phyloP scores from a whole-genome alignment of 1,140 invertebrate genomes.

The Cydia pomonella region DNA sequence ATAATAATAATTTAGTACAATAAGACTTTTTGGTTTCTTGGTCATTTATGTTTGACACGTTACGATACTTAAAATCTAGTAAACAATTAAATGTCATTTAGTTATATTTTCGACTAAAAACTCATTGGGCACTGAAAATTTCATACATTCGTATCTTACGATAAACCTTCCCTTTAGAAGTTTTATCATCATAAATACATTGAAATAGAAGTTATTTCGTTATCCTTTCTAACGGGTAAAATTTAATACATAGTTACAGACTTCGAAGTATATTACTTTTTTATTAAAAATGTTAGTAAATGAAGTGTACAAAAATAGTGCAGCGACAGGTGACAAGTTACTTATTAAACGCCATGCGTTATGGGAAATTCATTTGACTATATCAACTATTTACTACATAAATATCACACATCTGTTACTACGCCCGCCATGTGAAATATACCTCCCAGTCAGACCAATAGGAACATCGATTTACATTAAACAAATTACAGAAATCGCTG shows the following conservation, averaged over 20 bases:
- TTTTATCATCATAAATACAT: background rate
- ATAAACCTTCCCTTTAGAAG: background rate
- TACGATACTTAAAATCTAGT: conserved; percentile 62
- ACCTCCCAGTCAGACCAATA: conserved; percentile 54
- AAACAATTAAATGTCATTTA: conserved; percentile 33
- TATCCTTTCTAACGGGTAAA: background rate
- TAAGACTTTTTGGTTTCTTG: conserved; percentile 75
- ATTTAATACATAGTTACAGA: conserved; percentile 24
- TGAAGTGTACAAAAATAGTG: conserved; percentile 61
- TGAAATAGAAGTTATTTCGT: conserved; percentile 20
- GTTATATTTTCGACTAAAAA: conserved; percentile 26
- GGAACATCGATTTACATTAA: conserved; percentile 43
- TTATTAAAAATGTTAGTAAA: conserved; percentile 40
- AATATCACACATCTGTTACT: conserved; percentile 61
- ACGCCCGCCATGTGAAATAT: conserved; percentile 39
- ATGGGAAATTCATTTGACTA: conserved; percentile 60
- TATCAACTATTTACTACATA: conserved; percentile 59
- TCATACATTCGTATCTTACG: background rate
- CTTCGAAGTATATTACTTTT: conserved; percentile 11
- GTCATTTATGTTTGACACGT: conserved; percentile 59
- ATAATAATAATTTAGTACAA: conserved; percentile 61
- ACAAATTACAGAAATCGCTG: conserved; percentile 34
- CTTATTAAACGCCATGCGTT: conserved; percentile 58
- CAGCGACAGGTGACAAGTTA: conserved; percentile 49
- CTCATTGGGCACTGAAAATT: background rate